Percentiles rank a stretch among this genome's conserved stretches.
phyloP scores from a whole-genome alignment of 2,888 invertebrate genomes.

The Carterocephalus palaemon region DNA sequence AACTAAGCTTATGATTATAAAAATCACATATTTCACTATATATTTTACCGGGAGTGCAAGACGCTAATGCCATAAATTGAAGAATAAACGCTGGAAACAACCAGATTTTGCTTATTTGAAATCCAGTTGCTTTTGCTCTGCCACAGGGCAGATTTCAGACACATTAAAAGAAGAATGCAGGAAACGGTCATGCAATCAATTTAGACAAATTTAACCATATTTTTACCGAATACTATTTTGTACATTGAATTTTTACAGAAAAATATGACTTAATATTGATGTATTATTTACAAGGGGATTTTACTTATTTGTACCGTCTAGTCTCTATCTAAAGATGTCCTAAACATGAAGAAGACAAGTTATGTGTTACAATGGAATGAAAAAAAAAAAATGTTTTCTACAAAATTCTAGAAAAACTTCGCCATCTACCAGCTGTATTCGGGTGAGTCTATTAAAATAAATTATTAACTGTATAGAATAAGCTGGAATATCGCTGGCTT shows the following conservation, averaged over 20 bases:
- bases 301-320: too few species aligned
- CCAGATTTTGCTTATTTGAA: conserved; percentile 71
- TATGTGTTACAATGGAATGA: too few species aligned
- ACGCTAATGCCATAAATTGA: conserved; percentile 70
- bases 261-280: too few species aligned
- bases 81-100: conserved; percentile 59
- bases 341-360: too few species aligned
- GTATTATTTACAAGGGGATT: too few species aligned
- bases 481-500: conserved; percentile 33
- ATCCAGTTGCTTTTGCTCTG: conserved; percentile 63
- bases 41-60: conserved; percentile 38
- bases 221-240: too few species aligned
- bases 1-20: conserved; percentile 16
- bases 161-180: conserved; percentile 46
- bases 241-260: too few species aligned
- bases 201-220: too few species aligned
- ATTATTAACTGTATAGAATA: conserved; percentile 26
- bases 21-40: conserved; percentile 22
- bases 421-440: conserved; percentile 10
- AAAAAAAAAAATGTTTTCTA: too few species aligned
- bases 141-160: conserved; percentile 44
- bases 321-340: too few species aligned
- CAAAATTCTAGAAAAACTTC: neutral
- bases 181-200: conserved; percentile 35
- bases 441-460: conserved; percentile 22